Percentiles rank a stretch among this genome's conserved stretches.
These are phyloP conservation scores for Odocoileus hemionus DNA, from an alignment of 2,113 vertebrate species.

Conservation along the genomic window DNA sequence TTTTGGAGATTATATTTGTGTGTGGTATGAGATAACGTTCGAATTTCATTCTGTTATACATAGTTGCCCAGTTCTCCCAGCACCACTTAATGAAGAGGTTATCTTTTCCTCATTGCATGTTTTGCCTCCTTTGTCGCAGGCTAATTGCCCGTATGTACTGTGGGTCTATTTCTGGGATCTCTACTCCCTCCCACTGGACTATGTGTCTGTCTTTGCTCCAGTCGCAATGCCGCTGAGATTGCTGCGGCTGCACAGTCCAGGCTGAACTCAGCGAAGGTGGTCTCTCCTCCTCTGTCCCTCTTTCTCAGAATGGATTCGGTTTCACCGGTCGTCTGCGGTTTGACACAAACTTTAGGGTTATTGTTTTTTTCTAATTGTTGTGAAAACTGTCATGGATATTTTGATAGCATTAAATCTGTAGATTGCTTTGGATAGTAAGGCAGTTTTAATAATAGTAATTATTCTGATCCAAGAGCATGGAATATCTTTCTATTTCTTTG, in stretches of 20 bases:
- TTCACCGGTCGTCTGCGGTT: background rate
- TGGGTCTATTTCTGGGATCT: background rate
- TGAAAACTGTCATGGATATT: background rate
- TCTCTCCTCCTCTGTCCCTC: background rate
- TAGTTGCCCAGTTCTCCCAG: background rate
- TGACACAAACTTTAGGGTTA: background rate
- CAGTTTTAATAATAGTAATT: background rate
- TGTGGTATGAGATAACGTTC: background rate
- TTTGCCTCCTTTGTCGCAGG: background rate
- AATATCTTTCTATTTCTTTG: background rate
- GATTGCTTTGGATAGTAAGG: background rate
- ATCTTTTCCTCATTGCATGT: background rate
- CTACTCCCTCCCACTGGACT: background rate
- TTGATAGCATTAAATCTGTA: background rate
- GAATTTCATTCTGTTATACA: background rate
- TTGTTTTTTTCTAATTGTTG: background rate
- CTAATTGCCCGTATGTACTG: background rate
- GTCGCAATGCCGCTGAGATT: background rate
- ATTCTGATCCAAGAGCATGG: background rate
- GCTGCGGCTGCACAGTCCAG: background rate
- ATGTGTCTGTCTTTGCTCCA: background rate
- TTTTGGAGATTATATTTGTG: background rate
- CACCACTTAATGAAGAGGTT: background rate
- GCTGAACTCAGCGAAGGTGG: background rate
- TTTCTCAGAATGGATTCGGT: background rate